Base-by-base conservation (phyloP, 2,888 invertebrate species). In the Phragmatobia fuliginosa region DNA sequence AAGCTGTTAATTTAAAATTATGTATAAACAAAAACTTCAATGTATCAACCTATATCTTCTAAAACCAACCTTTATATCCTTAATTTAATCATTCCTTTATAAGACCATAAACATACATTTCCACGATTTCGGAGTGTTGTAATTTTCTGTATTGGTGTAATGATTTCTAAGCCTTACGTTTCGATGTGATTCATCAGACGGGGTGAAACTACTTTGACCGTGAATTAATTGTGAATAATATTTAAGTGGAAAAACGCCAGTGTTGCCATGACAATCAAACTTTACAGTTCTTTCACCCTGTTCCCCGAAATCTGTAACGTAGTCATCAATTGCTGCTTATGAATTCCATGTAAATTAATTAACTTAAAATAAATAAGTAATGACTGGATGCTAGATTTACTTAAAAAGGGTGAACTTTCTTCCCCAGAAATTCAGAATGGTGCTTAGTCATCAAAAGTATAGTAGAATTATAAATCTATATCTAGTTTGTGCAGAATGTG, bases 191-290 rank as follows among this genome's bases (percentile, higher is more conserved):
- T 65, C 71, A 62, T 56, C 52, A 60, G 41, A 58, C 36, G 33
- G 71, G 79, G 79, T 85, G 74, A 80, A 84, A 77, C 73, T 78
- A 73, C 78, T 81, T 72, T 75, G 75, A 80, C 85, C 84, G 83
- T 84, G 75, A 76, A 33, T 70, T 68, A 62, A 62, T 69, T 61
- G 52, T 61, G 25, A 18, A 25, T 33, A 63, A 49, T 33, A 56
- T 63, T 49, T 28, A 36, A 65, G 58, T 62, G 68, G 66, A 75
- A 75, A 66, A 71, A 66, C 74, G 74, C 63, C 36, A 52, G 69
- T 79, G 77, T 70, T 74, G 59, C 71, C 74, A 73, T 73, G 63
- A 32, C 45, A 41, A 59, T 64, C 67, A n/a, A 59, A 38, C 45
- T 62, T 41, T 52, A 18, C 28, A 62, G 65, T 67, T 68, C 62